Conservation (phyloP, 1,140 invertebrate genomes). For the Aphis gossypii region DNA sequence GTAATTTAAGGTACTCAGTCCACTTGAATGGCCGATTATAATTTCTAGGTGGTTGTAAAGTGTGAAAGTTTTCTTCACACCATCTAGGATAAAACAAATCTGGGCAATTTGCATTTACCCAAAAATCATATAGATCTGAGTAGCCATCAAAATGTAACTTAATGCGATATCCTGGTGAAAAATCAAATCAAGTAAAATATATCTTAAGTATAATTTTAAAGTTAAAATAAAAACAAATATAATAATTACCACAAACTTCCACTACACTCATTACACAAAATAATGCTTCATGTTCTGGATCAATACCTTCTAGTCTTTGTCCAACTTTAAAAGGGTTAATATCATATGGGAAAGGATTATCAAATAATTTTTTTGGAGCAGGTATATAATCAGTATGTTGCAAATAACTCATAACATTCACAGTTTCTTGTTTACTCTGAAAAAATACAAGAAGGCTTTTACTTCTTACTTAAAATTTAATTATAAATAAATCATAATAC, state of each 20-base stretch:
- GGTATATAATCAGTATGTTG: neutral
- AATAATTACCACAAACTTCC: conserved; percentile 75
- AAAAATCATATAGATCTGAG: conserved; percentile 89
- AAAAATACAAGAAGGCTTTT: neutral
- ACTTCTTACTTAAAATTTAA: neutral
- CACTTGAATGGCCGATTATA: conserved; percentile 78
- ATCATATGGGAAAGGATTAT: neutral
- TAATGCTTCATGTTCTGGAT: conserved; percentile 86
- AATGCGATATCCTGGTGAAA: conserved; percentile 74
- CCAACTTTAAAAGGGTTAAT: conserved; percentile 79
- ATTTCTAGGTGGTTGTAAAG: conserved; percentile 78
- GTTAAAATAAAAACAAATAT: neutral
- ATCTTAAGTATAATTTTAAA: neutral
- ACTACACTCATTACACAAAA: conserved; percentile 91
- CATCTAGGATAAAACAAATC: conserved; percentile 92
- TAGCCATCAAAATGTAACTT: conserved; percentile 93
- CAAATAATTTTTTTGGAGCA: conserved; percentile 17
- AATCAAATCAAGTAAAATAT: neutral
- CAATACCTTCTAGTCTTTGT: conserved; percentile 93
- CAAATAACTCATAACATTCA: neutral
- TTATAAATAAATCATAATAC: neutral
- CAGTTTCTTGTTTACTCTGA: neutral
- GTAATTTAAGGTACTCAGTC: conserved; percentile 81
- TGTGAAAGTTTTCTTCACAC: conserved; percentile 82
- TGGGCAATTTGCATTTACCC: conserved; percentile 88